phyloP scores from a whole-genome alignment of 2,888 invertebrate genomes.

The Chouioia cunea region DNA sequence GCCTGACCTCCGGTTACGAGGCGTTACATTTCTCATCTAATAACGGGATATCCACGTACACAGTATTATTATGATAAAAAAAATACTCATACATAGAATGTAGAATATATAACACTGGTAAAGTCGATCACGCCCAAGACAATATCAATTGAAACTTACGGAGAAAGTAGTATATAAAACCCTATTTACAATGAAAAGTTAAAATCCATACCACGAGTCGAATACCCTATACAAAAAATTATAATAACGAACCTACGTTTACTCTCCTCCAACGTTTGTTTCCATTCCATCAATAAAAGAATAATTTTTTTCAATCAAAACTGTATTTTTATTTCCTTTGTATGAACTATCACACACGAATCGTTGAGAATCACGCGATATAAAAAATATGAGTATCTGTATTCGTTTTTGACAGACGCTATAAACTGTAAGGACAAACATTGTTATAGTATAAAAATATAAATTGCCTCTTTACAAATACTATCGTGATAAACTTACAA shows the following conservation, averaged over 20 bases:
- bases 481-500: no score
- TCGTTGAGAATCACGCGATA: no score
- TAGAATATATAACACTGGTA: constrained; percentile 47
- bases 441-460: no score
- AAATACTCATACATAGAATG: constrained; percentile 42
- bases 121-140: constrained; percentile 45
- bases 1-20: not conserved
- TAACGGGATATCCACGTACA: constrained; percentile 51
- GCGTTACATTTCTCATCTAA: constrained; percentile 34
- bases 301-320: constrained; percentile 34
- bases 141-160: constrained; percentile 43
- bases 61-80: constrained; percentile 58
- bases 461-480: no score
- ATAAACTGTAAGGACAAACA: no score
- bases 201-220: no score
- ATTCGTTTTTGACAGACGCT: no score
- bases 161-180: no score
- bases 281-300: constrained; percentile 28
- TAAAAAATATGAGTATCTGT: no score
- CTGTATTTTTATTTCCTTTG: constrained; percentile 15
- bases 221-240: constrained; percentile 18
- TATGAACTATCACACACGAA: no score
- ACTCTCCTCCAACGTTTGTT: constrained; percentile 39
- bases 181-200: no score
- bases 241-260: constrained; percentile 19